Percentiles rank a stretch among this genome's conserved stretches.
Evolutionary conservation across 2,797 vertebrate species (phyloP).

Genomic region (Peromyscus melanophrys): DNA sequence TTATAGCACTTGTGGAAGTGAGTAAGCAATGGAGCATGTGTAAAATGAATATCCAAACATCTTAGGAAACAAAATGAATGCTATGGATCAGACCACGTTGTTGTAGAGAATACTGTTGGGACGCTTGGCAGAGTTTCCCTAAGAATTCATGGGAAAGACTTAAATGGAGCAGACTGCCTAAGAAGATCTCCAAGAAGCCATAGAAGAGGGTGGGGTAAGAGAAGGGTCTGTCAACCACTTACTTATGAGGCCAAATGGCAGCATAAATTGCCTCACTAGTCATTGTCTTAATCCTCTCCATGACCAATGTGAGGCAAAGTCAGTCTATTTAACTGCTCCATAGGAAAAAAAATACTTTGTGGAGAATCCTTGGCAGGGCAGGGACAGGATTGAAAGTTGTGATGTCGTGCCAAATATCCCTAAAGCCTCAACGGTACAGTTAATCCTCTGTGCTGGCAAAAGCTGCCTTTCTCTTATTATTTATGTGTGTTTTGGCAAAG

Average conservation of each 20-base stretch:
- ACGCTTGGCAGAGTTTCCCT: not conserved
- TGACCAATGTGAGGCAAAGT: constrained; percentile 58
- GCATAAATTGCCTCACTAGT: constrained; percentile 52
- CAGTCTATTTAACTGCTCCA: constrained; percentile 57
- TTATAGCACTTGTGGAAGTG: constrained; percentile 43
- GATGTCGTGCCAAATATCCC: constrained; percentile 49
- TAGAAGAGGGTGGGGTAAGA: not conserved
- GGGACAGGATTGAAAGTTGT: not conserved
- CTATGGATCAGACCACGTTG: not conserved
- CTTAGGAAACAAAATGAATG: not conserved
- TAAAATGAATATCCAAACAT: constrained; percentile 12
- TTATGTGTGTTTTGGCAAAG: constrained; percentile 53
- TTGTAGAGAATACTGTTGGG: not conserved
- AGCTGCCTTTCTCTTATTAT: constrained; percentile 19
- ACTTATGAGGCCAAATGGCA: constrained; percentile 58
- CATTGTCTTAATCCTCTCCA: constrained; percentile 59
- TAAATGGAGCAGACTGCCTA: not conserved
- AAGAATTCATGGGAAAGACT: not conserved
- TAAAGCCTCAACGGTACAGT: constrained; percentile 52
- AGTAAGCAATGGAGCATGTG: not conserved
- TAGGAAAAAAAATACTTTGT: constrained; percentile 26
- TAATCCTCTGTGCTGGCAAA: constrained; percentile 56
- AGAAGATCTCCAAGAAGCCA: not conserved
- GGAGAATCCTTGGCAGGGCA: not conserved
- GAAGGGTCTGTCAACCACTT: not conserved